phyloP scores from a whole-genome alignment of 2,888 invertebrate genomes.

The Caenorhabditis doughertyi region DNA sequence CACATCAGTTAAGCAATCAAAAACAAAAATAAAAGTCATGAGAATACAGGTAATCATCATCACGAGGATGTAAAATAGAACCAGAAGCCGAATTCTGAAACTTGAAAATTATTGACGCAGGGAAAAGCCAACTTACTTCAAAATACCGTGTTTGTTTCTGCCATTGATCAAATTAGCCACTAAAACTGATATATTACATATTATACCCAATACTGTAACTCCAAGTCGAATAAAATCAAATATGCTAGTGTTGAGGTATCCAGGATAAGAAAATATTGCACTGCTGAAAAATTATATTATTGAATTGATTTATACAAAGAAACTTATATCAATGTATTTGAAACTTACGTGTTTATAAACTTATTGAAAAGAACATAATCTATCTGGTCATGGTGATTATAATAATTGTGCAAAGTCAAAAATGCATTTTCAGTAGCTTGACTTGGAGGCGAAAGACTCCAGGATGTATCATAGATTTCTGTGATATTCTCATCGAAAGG shows the following conservation, averaged over 20 bases:
- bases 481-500: slow-evolving; percentile 16
- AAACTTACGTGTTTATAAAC: slow-evolving; percentile 57
- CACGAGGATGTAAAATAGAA: slow-evolving; percentile 37
- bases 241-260: slow-evolving; percentile 15
- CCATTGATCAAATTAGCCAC: slow-evolving; percentile 54
- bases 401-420: slow-evolving; percentile 22
- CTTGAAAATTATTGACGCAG: background rate
- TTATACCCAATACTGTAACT: slow-evolving; percentile 33
- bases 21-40: slow-evolving; percentile 49
- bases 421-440: slow-evolving; percentile 20
- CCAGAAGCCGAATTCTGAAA: slow-evolving; percentile 63
- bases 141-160: slow-evolving; percentile 44
- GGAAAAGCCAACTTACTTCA: slow-evolving; percentile 39
- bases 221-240: slow-evolving; percentile 43
- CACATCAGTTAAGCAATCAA: slow-evolving; percentile 53
- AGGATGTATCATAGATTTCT: slow-evolving; percentile 29
- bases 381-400: slow-evolving; percentile 52
- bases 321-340: background rate
- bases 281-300: slow-evolving; percentile 34
- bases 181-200: slow-evolving; percentile 48
- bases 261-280: slow-evolving; percentile 10
- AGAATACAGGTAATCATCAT: slow-evolving; percentile 46
- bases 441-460: slow-evolving; percentile 19
- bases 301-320: too few species aligned
- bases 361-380: slow-evolving; percentile 51